Percentiles rank a stretch among this genome's conserved stretches.
These are phyloP conservation scores for Pseudomugil gertrudae DNA, from an alignment of 2,797 vertebrate genomes.

Conservation along the genomic window DNA sequence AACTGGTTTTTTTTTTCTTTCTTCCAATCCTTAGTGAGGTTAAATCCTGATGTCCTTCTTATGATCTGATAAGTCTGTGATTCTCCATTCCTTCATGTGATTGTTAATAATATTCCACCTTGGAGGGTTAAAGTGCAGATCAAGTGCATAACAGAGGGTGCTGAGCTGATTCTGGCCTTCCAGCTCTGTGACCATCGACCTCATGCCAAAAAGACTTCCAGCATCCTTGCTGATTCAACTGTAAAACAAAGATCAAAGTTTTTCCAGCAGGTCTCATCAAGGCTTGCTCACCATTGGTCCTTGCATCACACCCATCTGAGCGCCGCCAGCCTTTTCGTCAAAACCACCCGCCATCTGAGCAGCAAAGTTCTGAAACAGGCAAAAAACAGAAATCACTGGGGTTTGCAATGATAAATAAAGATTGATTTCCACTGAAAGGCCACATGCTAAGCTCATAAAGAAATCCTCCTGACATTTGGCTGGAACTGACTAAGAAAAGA, in stretches of 20 bases:
- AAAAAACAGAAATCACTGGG: not conserved
- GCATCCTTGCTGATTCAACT: constrained; percentile 14
- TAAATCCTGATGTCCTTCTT: constrained; percentile 29
- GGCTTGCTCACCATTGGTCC: constrained; percentile 85
- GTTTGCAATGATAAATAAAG: not conserved
- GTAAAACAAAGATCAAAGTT: constrained; percentile 5
- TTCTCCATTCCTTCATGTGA: not conserved
- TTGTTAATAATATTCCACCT: constrained; percentile 4
- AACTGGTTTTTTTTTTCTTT: constrained; percentile 13
- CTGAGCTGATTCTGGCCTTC: not conserved
- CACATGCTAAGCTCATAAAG: not conserved
- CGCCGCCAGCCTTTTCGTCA: constrained; percentile 92
- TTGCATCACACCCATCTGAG: constrained; percentile 94
- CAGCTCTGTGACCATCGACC: constrained; percentile 6
- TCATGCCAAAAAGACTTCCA: not conserved
- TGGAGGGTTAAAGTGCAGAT: not conserved
- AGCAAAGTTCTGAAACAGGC: constrained; percentile 88
- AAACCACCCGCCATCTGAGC: constrained; percentile 95
- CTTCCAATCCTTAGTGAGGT: constrained; percentile 20
- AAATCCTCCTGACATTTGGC: not conserved
- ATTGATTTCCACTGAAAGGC: not conserved
- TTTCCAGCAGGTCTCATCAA: constrained; percentile 33
- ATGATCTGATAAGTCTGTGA: constrained; percentile 3
- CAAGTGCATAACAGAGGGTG: not conserved
- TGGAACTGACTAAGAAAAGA: not conserved